Evolutionary conservation across 1,140 invertebrate genomes (phyloP).

Genomic region (Drosophila rufa): DNA sequence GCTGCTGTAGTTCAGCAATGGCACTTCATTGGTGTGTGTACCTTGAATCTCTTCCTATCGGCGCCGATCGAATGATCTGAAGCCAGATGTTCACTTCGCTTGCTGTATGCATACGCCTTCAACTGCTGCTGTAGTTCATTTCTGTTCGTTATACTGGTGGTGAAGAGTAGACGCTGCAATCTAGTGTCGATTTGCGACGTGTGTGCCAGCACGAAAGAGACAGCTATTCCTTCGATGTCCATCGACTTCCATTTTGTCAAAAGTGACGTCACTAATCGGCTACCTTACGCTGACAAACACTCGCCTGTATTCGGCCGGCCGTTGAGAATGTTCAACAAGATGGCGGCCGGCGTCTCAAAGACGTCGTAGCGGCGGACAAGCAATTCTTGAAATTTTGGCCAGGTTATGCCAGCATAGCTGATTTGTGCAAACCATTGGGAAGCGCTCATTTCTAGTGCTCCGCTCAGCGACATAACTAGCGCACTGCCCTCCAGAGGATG

Average conservation of each 20-base stretch:
- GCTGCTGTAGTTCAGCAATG: neutral
- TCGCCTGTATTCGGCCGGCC: neutral
- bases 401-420: conserved; percentile 12
- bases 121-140: no score
- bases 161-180: no score
- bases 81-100: neutral
- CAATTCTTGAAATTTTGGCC: conserved; percentile 2
- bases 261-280: neutral
- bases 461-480: conserved; percentile 10
- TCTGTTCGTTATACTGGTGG: no score
- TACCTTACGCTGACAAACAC: conserved; percentile 7
- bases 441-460: no score
- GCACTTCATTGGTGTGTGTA: neutral
- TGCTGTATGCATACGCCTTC: no score
- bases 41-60: neutral
- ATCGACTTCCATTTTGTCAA: conserved; percentile 15
- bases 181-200: no score
- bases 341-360: neutral
- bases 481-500: conserved; percentile 14
- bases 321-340: conserved; percentile 2
- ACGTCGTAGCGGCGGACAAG: conserved; percentile 6
- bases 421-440: neutral
- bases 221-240: conserved; percentile 2
- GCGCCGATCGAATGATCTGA: conserved; percentile 1
- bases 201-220: conserved; percentile 2